Evolutionary conservation across 2,113 vertebrate species (phyloP).

Genomic region (Phrynosoma platyrhinos): DNA sequence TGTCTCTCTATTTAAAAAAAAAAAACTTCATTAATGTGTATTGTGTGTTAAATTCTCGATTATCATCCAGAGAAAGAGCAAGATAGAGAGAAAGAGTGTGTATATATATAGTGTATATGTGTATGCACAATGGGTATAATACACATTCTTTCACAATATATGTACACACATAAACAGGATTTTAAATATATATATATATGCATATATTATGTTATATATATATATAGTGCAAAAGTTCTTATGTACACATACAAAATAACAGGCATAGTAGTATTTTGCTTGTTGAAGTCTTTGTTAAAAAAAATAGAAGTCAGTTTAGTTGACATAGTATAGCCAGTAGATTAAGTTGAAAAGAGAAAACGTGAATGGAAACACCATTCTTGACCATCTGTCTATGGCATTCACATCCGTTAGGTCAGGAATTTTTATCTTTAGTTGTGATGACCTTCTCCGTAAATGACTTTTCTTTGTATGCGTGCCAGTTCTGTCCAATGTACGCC

Average conservation of each 20-base stretch:
- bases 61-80: conserved; percentile 68
- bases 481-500: conserved; percentile 84
- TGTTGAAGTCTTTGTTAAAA: conserved; percentile 78
- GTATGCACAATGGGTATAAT: conserved; percentile 67
- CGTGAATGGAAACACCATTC: conserved; percentile 93
- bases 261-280: conserved; percentile 80
- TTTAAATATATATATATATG: conserved; percentile 70
- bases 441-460: conserved; percentile 91
- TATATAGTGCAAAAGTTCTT: conserved; percentile 80
- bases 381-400: conserved; percentile 96
- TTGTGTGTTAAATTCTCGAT: conserved; percentile 75
- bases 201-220: conserved; percentile 55
- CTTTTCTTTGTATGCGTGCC: conserved; percentile 84
- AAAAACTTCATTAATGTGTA: conserved; percentile 72
- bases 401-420: conserved; percentile 98
- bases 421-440: conserved; percentile 97
- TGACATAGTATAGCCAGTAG: conserved; percentile 99
- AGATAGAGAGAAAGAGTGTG: conserved; percentile 33
- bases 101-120: conserved; percentile 48
- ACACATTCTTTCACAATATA: conserved; percentile 71
- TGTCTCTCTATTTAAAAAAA: no score
- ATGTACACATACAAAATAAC: conserved; percentile 86
- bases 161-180: conserved; percentile 77
- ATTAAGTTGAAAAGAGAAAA: conserved; percentile 98
- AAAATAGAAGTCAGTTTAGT: conserved; percentile 86